A percentile compares a stretch with the other conserved stretches of the same genome.
Evolutionary conservation across 2,888 invertebrate genomes (phyloP).

Genomic region (Chalcosyrphus nemorum): DNA sequence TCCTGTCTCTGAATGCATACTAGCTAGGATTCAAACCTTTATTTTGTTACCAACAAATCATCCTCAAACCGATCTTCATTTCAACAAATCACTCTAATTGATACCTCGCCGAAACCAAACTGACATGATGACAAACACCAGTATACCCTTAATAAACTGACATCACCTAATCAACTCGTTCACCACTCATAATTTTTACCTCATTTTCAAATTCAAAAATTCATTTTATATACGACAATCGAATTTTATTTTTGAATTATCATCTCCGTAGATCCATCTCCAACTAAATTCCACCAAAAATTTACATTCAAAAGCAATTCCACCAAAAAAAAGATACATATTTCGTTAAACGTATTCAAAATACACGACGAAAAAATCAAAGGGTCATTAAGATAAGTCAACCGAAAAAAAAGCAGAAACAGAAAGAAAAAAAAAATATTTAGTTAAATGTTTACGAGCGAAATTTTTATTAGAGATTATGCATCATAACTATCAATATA

Average conservation of each 20-base stretch:
- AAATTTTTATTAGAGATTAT: constrained; percentile 54
- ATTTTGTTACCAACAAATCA: no score
- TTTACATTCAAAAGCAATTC: constrained; percentile 37
- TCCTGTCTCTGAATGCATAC: no score
- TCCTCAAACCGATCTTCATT: no score
- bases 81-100: background rate
- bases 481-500: constrained; percentile 41
- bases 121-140: constrained; percentile 6
- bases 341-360: constrained; percentile 44
- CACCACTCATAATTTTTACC: background rate
- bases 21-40: no score
- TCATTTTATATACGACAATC: background rate
- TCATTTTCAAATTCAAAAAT: background rate
- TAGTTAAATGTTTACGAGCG: constrained; percentile 32
- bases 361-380: constrained; percentile 31
- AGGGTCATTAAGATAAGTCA: constrained; percentile 42
- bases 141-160: constrained; percentile 1
- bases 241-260: background rate
- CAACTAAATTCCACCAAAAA: constrained; percentile 15
- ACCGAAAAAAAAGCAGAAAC: background rate
- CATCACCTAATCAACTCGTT: constrained; percentile 23
- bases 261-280: background rate
- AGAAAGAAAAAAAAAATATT: background rate
- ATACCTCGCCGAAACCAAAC: background rate
- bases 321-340: background rate